Base-by-base conservation (phyloP, 2,797 vertebrate genomes). In the Numenius phaeopus region DNA sequence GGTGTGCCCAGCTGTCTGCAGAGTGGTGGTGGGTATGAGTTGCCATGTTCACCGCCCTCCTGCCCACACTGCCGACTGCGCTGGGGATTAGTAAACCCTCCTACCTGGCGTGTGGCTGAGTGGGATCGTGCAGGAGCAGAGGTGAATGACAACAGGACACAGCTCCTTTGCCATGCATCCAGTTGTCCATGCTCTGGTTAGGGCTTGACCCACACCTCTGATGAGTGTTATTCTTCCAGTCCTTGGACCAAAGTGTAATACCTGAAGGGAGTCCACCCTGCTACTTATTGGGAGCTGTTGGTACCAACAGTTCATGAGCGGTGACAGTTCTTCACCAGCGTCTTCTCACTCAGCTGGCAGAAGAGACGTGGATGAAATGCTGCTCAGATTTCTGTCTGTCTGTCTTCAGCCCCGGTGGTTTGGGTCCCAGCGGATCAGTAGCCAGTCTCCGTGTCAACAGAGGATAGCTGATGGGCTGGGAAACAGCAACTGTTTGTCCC, bases 141-240 rank as follows among this genome's bases (percentile, higher is more conserved):
- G 32, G 17, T 0, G 8, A 11, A 12, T n/a, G 37, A 13, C 2
- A 1, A 7, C 5, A 37, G 66, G 37, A 14, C 73, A 10, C 11
- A 5, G 29, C 30, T 67, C 9, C 3, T 40, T 49, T 64, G 42
- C 14, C 11, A 2, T 11, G 5, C 16, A 8, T 24, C n/a, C 57
- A 17, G 19, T 12, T 61, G 34, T 26, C 49, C 2, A 2, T 54
- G 66, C 39, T 39, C 9, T 14, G 39, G 16, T 5, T 15, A 29
- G 39, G 50, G 21, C 34, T 42, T 47, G 34, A 22, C 39, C 34
- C 71, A 23, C 20, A 5, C 29, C 42, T 26, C 22, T 55, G 40
- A 5, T 34, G 34, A 65, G 34, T 2, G 0, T 72, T 21, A 26
- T 15, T 34, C 37, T 73, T 49, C 75, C 50, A 29, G 15, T 32